Base-by-base conservation (phyloP, 2,888 invertebrate species). In the Clostera curtula region DNA sequence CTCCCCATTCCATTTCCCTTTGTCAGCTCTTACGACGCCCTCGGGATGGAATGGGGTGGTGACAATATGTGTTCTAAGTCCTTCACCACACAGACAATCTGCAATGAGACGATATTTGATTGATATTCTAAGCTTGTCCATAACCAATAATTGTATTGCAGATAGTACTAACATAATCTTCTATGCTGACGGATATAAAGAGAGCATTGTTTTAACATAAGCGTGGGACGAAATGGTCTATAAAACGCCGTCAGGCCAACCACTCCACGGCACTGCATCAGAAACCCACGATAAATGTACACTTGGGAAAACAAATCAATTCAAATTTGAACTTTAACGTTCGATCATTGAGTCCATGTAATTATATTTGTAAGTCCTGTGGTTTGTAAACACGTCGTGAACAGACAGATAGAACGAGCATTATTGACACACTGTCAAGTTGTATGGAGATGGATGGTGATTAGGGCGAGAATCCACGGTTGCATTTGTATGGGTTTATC, bases 391-490 rank as follows among this genome's bases (percentile, higher is more conserved):
- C 37, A 37, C 27, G 29, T 15, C 3, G 5, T 16, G 23, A 13
- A 9, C 13, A 29, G 31, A 40, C 47, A 42, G 42, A 47, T 49
- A 43, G 38, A 43, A 23, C 25, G 26, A 37, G 26, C 12, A 30
- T 34, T 48, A 48, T 41, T 48, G 48, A 48, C 41, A 49, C 41
- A 40, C 37, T 40, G 49, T 48, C 43, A 43, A 36, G 40, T 33
- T 31, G 29, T 39, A 15, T 24, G 31, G 34, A 31, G 24, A 31
- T 27, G 38, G 34, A 41, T 30, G 12, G 25, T 34, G 48, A 44
- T 48, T 39, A 43, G 18, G 26, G 19, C n/a, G n/a, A n/a, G n/a
- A n/a, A n/a, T n/a, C n/a, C n/a, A n/a, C n/a, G 12, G 29, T 27
- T 18, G 22, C 19, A 30, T 33, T n/a, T n/a, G n/a, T n/a, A n/a